A percentile compares a stretch with the other conserved stretches of the same genome.
Conservation (phyloP, 2,797 vertebrate species). For the Tamandua tetradactyla region DNA sequence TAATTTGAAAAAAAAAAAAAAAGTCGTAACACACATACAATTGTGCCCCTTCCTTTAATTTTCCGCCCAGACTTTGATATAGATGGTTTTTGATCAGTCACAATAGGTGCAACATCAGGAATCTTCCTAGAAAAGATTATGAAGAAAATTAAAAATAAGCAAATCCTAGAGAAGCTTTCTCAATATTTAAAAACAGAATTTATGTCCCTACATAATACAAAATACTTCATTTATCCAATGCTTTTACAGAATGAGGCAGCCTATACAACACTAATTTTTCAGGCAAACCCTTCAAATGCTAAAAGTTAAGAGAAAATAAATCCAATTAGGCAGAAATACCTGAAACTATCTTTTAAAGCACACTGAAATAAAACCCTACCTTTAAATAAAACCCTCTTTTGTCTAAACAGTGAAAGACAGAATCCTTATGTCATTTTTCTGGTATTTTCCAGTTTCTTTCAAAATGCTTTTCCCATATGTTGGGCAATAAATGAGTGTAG, state of each 20-base stretch:
- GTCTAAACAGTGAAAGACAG: not conserved
- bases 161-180: not conserved
- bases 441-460: not conserved
- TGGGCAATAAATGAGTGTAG: not conserved
- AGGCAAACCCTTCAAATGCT: conserved; percentile 21
- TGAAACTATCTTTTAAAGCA: not conserved
- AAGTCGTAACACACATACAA: conserved; percentile 87
- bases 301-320: not conserved
- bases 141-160: conserved; percentile 51
- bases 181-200: conserved; percentile 33
- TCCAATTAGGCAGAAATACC: not conserved
- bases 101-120: conserved; percentile 84
- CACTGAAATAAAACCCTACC: not conserved
- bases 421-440: not conserved
- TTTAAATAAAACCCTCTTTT: conserved; percentile 9
- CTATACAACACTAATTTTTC: conserved; percentile 1
- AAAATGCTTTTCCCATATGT: not conserved
- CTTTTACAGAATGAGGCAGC: not conserved
- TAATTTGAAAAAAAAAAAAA: conserved; percentile 50
- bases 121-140: conserved; percentile 86
- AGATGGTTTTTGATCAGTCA: conserved; percentile 91
- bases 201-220: not conserved
- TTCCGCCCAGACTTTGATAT: conserved; percentile 98
- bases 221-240: conserved; percentile 16
- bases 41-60: conserved; percentile 97